Conservation (phyloP, 2,797 vertebrate genomes). For the Molothrus ater region DNA sequence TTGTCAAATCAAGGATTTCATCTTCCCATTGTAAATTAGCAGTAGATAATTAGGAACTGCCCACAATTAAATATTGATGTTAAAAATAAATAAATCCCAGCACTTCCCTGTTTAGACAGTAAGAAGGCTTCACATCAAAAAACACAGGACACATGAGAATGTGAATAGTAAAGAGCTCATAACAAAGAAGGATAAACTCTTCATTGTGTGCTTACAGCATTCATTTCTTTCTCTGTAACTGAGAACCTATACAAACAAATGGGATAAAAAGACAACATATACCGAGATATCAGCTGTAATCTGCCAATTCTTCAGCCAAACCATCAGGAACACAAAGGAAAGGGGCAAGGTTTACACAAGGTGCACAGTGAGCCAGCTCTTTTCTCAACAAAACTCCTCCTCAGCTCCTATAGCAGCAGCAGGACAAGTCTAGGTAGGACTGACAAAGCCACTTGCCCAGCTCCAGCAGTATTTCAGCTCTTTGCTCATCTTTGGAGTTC, state of each 20-base stretch:
- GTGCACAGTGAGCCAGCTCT: background rate
- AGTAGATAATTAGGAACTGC: constrained; percentile 13
- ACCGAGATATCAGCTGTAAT: background rate
- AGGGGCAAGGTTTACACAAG: background rate
- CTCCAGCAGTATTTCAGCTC: background rate
- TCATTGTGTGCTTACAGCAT: constrained; percentile 11
- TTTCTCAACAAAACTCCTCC: background rate
- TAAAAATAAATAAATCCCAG: constrained; percentile 15
- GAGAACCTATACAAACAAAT: constrained; percentile 23
- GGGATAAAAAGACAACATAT: background rate
- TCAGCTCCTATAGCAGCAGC: background rate
- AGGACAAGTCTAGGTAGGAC: background rate
- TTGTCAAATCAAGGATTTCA: background rate
- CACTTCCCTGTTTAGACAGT: background rate
- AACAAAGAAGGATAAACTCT: constrained; percentile 30
- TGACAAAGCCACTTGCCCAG: background rate
- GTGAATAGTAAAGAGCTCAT: background rate
- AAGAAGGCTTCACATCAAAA: background rate
- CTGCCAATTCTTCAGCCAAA: background rate
- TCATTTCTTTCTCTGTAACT: constrained; percentile 40
- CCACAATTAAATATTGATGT: constrained; percentile 30
- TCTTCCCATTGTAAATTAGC: constrained; percentile 18
- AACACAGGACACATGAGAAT: background rate
- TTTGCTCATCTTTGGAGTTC: background rate
- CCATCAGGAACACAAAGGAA: background rate